Conservation (phyloP, 2,888 invertebrate species). For the Galerucella nymphaeae region DNA sequence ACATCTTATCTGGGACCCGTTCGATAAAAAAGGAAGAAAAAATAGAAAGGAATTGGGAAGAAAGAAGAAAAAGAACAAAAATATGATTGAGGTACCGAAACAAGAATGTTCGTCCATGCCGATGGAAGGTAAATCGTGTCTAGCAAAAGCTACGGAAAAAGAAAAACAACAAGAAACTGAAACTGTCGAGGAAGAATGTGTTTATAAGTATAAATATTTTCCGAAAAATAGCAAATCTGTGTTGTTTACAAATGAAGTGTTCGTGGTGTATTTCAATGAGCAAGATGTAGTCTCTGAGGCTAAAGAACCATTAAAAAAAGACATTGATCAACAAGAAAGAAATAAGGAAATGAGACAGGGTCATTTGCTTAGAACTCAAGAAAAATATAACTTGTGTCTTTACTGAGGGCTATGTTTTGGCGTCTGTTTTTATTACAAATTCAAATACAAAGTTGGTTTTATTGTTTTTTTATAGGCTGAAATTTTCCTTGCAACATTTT, state of each 20-base stretch:
- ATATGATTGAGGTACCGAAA: slow-evolving; percentile 39
- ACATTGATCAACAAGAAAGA: slow-evolving; percentile 73
- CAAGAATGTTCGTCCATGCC: slow-evolving; percentile 42
- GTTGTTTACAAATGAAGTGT: slow-evolving; percentile 68
- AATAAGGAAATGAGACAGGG: slow-evolving; percentile 73
- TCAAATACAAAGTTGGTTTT: background rate
- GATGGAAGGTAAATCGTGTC: slow-evolving; percentile 41
- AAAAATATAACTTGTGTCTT: slow-evolving; percentile 53
- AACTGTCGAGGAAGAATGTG: slow-evolving; percentile 45
- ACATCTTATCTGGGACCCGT: slow-evolving; percentile 57
- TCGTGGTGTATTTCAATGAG: slow-evolving; percentile 73
- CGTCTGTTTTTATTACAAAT: slow-evolving; percentile 10
- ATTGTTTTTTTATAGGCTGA: background rate
- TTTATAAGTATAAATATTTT: slow-evolving; percentile 56
- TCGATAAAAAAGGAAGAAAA: slow-evolving; percentile 57
- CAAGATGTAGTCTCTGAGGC: slow-evolving; percentile 65
- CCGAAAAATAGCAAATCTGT: slow-evolving; percentile 64
- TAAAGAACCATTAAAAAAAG: slow-evolving; percentile 73
- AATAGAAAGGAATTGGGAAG: slow-evolving; percentile 57
- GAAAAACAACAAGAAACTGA: slow-evolving; percentile 32
- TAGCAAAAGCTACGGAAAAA: slow-evolving; percentile 36
- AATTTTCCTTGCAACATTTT: background rate
- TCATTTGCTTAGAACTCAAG: slow-evolving; percentile 56
- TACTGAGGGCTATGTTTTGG: slow-evolving; percentile 42
- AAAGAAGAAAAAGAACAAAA: slow-evolving; percentile 41